A percentile compares a stretch with the other conserved stretches of the same genome.
These are phyloP conservation scores for Reticulitermes speratus DNA, from an alignment of 1,140 invertebrate genomes.

Conservation along the genomic window DNA sequence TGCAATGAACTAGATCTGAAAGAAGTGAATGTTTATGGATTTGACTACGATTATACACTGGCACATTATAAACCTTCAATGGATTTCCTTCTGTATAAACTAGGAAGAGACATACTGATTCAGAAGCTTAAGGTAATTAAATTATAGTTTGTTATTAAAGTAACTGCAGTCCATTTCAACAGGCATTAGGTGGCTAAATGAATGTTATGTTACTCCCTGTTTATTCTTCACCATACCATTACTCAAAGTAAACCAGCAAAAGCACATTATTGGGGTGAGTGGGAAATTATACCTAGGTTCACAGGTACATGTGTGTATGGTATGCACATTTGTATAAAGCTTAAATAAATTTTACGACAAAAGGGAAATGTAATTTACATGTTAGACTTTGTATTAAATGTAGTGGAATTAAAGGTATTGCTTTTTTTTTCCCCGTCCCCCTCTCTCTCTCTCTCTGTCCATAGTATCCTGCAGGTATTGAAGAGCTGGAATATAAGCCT, in stretches of 20 bases:
- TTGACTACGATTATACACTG: slow-evolving; percentile 98
- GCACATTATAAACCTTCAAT: slow-evolving; percentile 92
- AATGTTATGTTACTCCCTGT: background rate
- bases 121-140: slow-evolving; percentile 79
- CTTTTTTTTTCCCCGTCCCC: too few relatives aligned
- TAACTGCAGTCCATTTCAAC: background rate
- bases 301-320: too few relatives aligned
- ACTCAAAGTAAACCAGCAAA: background rate
- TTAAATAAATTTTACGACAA: too few relatives aligned
- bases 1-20: slow-evolving; percentile 93
- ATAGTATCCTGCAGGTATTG: slow-evolving; percentile 89
- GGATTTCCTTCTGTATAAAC: slow-evolving; percentile 88
- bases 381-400: too few relatives aligned
- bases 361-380: too few relatives aligned
- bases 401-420: too few relatives aligned
- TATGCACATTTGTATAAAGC: too few relatives aligned
- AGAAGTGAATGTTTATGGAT: slow-evolving; percentile 94
- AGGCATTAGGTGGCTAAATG: too few relatives aligned
- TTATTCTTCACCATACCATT: background rate
- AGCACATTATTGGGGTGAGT: too few relatives aligned
- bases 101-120: slow-evolving; percentile 84
- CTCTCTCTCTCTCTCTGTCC: slow-evolving; percentile 35
- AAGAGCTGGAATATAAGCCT: slow-evolving; percentile 78
- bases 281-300: too few relatives aligned
- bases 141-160: slow-evolving; percentile 22